phyloP scores from a whole-genome alignment of 2,797 vertebrate genomes.

The Delichon dasypus region DNA sequence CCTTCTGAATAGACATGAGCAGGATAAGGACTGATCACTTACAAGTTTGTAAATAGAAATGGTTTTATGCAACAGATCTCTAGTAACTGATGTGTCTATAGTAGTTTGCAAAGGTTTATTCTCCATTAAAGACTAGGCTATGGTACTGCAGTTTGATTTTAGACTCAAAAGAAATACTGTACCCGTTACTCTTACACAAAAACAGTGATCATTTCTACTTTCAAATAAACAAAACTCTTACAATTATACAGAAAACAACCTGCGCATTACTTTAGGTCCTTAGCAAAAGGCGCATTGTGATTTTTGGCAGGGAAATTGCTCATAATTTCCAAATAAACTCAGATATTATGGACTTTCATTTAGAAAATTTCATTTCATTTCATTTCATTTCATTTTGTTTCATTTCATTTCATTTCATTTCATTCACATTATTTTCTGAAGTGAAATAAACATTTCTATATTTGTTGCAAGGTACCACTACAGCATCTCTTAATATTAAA shows the following conservation, averaged over 20 bases:
- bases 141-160: not conserved
- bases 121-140: not conserved
- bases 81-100: not conserved
- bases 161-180: not conserved
- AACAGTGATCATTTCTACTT: not conserved
- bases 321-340: not conserved
- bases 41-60: not conserved
- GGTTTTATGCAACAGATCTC: not conserved
- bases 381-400: not conserved
- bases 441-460: not conserved
- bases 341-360: not conserved
- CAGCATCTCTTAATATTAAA: not conserved
- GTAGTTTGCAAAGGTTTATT: not conserved
- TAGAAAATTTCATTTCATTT: not conserved
- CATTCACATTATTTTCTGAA: not conserved
- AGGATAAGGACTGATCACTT: not conserved
- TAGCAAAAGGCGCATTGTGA: not conserved
- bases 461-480: not conserved
- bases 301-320: not conserved
- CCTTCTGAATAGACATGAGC: not conserved
- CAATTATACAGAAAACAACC: not conserved
- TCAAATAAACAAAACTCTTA: not conserved
- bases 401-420: not conserved
- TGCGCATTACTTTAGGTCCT: not conserved
- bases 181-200: not conserved